Base-by-base conservation (phyloP, 2,113 vertebrate species). In the Erythrolamprus reginae region DNA sequence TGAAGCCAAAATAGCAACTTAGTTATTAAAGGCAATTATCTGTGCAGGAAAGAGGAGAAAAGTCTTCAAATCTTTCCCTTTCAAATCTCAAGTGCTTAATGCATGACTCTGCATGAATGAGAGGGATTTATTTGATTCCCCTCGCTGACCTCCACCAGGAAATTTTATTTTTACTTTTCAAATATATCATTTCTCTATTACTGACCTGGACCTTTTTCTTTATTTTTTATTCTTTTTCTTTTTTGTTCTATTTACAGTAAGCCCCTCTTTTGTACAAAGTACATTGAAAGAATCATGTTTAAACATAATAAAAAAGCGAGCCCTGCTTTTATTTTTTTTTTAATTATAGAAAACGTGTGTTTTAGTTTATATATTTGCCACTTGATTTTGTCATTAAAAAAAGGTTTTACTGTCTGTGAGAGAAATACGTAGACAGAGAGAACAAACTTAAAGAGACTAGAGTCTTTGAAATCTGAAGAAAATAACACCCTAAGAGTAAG, bases 11-110 rank as follows among this genome's bases (percentile, higher is more conserved):
- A 93, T 90, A 93, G 90, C 23, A 0, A 92, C 90, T 93, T 92
- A 94, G 93, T 97, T 97, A 97, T 96, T 97, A 96, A 94, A 96
- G 89, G 89, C 93, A 97, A 97, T 97, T 97, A 97, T 96, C 95
- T 95, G 52, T 95, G 94, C 91, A 95, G 94, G 89, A 96, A 89
- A 92, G 52, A 19, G 50, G 51, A 88, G 92, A 93, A 95, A 92
- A 93, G 94, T 91, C 94, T 92, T 92, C 92, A 93, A 96, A 92
- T 94, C 90, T 93, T 89, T 94, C 95, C 91, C 89, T 96, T 95
- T 93, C 88, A 96, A 96, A 92, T 95, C 96, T 97, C 96, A 96
- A 96, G 96, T 97, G 94, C 93, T 95, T 97, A 97, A 97, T 96
- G 93, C 96, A 96, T 97, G 97, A 96, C 95, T 97, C 86, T 95